phyloP scores from a whole-genome alignment of 2,797 vertebrate species.

The Graptemys geographica region DNA sequence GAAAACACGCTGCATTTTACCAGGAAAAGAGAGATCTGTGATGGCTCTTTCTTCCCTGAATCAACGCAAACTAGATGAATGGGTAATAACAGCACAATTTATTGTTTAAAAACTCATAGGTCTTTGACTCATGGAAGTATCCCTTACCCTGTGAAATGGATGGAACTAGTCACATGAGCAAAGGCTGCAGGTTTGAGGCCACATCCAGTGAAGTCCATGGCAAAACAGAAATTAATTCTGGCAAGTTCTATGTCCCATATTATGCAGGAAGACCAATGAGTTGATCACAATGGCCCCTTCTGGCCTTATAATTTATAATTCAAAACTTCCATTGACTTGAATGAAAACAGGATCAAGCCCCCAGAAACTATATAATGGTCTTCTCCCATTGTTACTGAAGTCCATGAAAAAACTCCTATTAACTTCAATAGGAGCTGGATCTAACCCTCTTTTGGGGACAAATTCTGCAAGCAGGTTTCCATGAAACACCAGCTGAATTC shows the following conservation, averaged over 20 bases:
- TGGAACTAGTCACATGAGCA: neutral
- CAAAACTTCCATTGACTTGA: neutral
- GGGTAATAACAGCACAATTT: accelerated
- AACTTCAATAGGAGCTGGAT: neutral
- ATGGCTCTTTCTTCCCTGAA: neutral
- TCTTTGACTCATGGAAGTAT: neutral
- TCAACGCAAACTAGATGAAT: neutral
- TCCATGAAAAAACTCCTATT: neutral
- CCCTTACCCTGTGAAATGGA: neutral
- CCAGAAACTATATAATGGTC: neutral
- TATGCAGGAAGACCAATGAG: neutral
- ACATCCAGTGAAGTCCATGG: neutral
- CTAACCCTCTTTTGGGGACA: neutral
- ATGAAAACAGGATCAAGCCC: neutral
- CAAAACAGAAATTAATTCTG: neutral
- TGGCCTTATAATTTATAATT: neutral
- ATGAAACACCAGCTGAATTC: neutral
- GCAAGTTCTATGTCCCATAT: neutral
- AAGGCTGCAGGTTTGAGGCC: neutral
- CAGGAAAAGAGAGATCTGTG: neutral
- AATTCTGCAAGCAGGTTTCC: neutral
- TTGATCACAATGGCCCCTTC: neutral
- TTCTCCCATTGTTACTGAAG: neutral
- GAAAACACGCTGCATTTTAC: neutral
- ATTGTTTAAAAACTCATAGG: neutral